Percentiles rank a stretch among this genome's conserved stretches.
These are phyloP conservation scores for Sarcophaga rosellei DNA, from an alignment of 2,888 invertebrate species.

Conservation along the genomic window DNA sequence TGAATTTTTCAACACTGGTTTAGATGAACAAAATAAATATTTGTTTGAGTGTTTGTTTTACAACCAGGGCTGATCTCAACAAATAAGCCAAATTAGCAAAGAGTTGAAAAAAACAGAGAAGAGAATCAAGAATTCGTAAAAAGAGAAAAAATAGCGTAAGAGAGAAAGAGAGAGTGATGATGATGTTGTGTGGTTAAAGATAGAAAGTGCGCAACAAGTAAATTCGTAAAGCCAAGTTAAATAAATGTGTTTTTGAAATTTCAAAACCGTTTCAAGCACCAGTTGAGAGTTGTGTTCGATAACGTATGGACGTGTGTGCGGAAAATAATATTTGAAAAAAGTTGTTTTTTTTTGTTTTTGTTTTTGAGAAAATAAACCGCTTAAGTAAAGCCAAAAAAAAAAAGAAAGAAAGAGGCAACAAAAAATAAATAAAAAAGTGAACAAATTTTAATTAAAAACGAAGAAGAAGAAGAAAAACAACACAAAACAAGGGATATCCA, in stretches of 20 bases:
- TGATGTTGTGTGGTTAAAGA: no score
- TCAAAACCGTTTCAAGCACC: slow-evolving; percentile 50
- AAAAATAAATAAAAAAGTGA: slow-evolving; percentile 16
- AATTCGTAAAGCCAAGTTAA: slow-evolving; percentile 32
- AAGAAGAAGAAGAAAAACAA: slow-evolving; percentile 31
- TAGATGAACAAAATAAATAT: background rate
- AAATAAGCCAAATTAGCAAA: background rate
- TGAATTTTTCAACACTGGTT: no score
- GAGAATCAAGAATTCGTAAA: background rate
- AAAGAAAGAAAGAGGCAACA: slow-evolving; percentile 21
- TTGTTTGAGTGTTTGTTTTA: slow-evolving; percentile 16
- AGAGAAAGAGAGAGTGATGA: background rate
- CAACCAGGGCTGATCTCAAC: slow-evolving; percentile 29
- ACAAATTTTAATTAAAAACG: background rate
- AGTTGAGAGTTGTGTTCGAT: slow-evolving; percentile 65
- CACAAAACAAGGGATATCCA: background rate
- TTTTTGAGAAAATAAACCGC: slow-evolving; percentile 2
- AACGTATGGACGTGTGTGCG: slow-evolving; percentile 55
- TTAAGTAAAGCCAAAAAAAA: slow-evolving; percentile 11
- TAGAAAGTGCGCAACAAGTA: slow-evolving; percentile 44
- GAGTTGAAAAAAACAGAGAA: no score
- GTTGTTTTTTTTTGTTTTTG: background rate
- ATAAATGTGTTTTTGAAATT: background rate
- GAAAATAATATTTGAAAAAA: slow-evolving; percentile 21
- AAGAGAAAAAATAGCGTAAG: slow-evolving; percentile 7